Base-by-base conservation (phyloP, 2,888 invertebrate genomes). In the Aleiodes leptofemur region DNA sequence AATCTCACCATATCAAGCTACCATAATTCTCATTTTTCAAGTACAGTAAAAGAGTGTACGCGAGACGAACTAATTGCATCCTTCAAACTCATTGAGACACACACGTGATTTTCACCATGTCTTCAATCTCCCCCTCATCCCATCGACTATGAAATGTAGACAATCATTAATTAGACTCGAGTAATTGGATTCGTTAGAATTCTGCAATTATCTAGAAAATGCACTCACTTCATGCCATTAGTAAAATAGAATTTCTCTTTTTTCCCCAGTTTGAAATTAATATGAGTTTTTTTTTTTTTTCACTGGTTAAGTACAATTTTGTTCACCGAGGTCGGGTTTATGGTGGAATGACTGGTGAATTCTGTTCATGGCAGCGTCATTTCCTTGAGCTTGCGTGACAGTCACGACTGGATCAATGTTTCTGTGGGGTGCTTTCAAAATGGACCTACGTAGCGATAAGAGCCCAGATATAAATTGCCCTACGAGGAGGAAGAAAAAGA, bases 21-120 rank as follows among this genome's bases (percentile, higher is more conserved):
- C 13, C 61, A 34, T 8, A n/a, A 38, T 13, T 61, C 14, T 61
- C 11, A 31, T 59, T 59, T 61, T 66, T 66, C 50, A 29, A 66
- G 51, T 50, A 64, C 13, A 51, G 11, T 29, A 23, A 66, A 50
- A 66, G 50, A 66, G 29, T 50, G 23, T 29, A 50, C 66, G 29
- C 66, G 66, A 66, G 66, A 66, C 66, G 13, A 50, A 66, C 66
- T 66, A 66, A 66, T 66, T 66, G 66, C 66, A 51, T 29, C 48
- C 66, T 66, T 51, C 50, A 66, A 23, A 29, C 48, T 66, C 66
- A 66, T 66, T 50, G 66, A 66, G 66, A 66, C 66, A 66, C 50
- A 29, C 50, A 29, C n/a, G 29, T 50, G 29, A 50, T 23, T 66
- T 66, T 66, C 13, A 29, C 29, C n/a, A 29, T 13, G 29, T 50